phyloP scores from a whole-genome alignment of 2,888 invertebrate genomes.

The Toxonevra muliebris region DNA sequence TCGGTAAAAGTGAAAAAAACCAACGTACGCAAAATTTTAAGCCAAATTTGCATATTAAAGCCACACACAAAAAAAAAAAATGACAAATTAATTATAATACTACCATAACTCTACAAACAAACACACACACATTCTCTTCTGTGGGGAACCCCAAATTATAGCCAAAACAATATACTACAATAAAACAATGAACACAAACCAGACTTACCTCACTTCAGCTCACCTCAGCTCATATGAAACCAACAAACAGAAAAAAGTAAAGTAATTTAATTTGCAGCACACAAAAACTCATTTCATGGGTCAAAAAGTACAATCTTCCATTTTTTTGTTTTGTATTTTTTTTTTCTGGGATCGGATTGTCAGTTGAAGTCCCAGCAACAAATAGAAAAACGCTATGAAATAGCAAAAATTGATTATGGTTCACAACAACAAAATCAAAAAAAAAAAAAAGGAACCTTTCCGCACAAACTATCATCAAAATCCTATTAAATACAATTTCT shows the following conservation, averaged over 20 bases:
- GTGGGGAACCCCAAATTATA: background rate
- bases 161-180: slow-evolving; percentile 3
- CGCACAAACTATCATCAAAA: slow-evolving; percentile 57
- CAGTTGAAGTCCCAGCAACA: background rate
- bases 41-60: slow-evolving; percentile 26
- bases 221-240: slow-evolving; percentile 24
- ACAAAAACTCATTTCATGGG: slow-evolving; percentile 65
- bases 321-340: slow-evolving; percentile 7
- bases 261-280: slow-evolving; percentile 44
- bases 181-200: slow-evolving; percentile 10
- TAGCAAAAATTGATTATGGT: slow-evolving; percentile 54
- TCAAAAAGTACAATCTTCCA: slow-evolving; percentile 62
- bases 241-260: slow-evolving; percentile 46
- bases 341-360: no score
- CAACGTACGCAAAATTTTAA: slow-evolving; percentile 7
- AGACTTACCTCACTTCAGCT: background rate
- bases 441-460: slow-evolving; percentile 14
- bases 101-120: slow-evolving; percentile 20
- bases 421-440: background rate
- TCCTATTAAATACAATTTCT: slow-evolving; percentile 55
- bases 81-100: slow-evolving; percentile 32
- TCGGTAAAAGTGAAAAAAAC: background rate
- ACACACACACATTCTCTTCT: background rate
- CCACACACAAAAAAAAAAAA: slow-evolving; percentile 5
- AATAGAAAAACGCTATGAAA: slow-evolving; percentile 11